These are phyloP conservation scores for Nephrotoma flavescens DNA, from an alignment of 2,888 invertebrate species.

Conservation along the genomic window DNA sequence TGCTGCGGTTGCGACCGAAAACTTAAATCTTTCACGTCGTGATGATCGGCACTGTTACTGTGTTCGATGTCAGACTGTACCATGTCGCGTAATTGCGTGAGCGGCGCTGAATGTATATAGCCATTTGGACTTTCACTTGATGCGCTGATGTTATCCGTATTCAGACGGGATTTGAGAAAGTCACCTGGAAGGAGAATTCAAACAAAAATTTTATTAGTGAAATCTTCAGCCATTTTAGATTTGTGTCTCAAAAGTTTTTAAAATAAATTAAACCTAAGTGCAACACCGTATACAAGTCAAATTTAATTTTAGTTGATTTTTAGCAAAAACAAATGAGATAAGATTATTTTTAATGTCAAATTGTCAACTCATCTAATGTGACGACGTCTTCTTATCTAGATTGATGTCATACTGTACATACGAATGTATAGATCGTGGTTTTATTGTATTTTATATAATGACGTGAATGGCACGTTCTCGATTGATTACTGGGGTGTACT, in stretches of 20 bases:
- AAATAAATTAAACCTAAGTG: neutral
- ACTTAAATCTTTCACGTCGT: conserved; percentile 32
- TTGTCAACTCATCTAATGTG: neutral
- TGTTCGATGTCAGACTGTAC: conserved; percentile 30
- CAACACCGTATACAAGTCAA: neutral
- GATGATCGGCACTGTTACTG: conserved; percentile 25
- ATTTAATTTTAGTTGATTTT: neutral
- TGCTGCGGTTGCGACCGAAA: conserved; percentile 31
- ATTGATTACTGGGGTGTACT: neutral
- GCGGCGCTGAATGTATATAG: conserved; percentile 27
- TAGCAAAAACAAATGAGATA: neutral
- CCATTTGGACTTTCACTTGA: conserved; percentile 36
- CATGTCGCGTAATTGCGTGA: conserved; percentile 33
- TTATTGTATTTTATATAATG: neutral
- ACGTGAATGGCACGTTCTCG: neutral
- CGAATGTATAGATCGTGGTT: neutral
- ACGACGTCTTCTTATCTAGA: neutral
- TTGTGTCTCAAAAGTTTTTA: neutral
- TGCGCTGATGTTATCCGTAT: conserved; percentile 40
- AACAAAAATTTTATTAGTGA: neutral
- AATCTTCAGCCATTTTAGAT: neutral
- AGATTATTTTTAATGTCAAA: neutral
- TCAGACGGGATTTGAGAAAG: conserved; percentile 27
- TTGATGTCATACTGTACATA: neutral
- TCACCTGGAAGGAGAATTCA: conserved; percentile 20